These are phyloP conservation scores for Pomacea canaliculata DNA, from an alignment of 2,888 invertebrate genomes.

Conservation along the genomic window DNA sequence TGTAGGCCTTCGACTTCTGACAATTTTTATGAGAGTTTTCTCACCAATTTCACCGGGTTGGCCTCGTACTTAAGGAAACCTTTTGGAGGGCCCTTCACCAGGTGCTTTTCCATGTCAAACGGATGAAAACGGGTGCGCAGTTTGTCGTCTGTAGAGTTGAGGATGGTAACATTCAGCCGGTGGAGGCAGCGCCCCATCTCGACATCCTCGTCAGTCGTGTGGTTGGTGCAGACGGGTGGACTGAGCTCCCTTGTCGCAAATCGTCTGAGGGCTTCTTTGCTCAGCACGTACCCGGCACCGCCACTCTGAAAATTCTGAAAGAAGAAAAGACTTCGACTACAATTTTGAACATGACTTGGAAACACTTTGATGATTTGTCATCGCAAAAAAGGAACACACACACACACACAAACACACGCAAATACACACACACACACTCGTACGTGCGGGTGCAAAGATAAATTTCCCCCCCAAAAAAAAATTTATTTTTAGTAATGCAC, in stretches of 20 bases:
- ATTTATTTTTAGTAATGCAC: too few relatives aligned
- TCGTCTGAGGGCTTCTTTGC: neutral
- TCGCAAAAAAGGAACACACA: neutral
- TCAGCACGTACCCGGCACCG: conserved; percentile 15
- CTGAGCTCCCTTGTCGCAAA: neutral
- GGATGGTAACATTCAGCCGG: conserved; percentile 6
- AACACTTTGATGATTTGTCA: too few relatives aligned
- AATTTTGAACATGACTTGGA: too few relatives aligned
- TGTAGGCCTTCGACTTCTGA: too few relatives aligned
- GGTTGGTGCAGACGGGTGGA: conserved; percentile 4
- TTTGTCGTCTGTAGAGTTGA: conserved; percentile 9
- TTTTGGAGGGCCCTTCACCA: neutral
- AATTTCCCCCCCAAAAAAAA: too few relatives aligned
- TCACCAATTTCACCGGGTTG: neutral
- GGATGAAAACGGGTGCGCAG: conserved; percentile 8
- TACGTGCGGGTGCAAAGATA: neutral
- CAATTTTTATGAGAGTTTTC: neutral
- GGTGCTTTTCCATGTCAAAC: neutral
- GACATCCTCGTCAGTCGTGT: conserved; percentile 1
- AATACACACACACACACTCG: neutral
- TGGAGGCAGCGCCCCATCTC: conserved; percentile 5
- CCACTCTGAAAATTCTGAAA: conserved; percentile 5
- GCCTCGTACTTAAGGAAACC: conserved; percentile 7
- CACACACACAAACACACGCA: neutral
- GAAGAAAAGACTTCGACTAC: neutral